Evolutionary conservation across 2,113 vertebrate genomes (phyloP).

Genomic region (Chaetura pelagica): DNA sequence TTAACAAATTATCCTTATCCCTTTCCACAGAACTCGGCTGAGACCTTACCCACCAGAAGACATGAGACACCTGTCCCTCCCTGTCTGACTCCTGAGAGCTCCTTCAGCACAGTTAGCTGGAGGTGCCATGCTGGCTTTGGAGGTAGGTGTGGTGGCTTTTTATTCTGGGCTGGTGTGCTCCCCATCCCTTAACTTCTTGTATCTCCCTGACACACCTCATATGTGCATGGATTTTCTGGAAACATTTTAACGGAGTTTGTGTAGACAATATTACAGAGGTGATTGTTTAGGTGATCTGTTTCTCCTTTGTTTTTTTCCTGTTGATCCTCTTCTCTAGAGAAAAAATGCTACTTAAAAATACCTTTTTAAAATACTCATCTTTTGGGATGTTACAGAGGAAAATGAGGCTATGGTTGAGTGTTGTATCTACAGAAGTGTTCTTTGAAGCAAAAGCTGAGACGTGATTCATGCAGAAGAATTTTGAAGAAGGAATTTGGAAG

Average conservation of each 20-base stretch:
- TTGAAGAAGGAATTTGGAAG: background rate
- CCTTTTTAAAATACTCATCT: background rate
- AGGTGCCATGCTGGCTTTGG: fast-evolving
- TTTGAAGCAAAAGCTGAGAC: background rate
- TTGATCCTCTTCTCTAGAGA: background rate
- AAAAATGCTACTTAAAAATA: background rate
- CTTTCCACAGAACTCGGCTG: background rate
- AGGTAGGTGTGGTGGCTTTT: background rate
- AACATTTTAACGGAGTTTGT: background rate
- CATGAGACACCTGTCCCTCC: fast-evolving
- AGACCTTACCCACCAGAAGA: background rate
- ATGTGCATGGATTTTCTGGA: background rate
- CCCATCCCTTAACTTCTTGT: background rate
- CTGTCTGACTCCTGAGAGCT: background rate
- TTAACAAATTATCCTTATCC: background rate
- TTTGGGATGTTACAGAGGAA: background rate
- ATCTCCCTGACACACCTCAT: background rate
- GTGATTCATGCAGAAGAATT: background rate
- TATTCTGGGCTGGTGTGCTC: background rate
- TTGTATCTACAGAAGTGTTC: background rate
- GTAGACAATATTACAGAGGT: background rate
- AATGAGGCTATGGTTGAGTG: background rate
- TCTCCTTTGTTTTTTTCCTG: background rate
- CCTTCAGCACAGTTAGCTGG: fast-evolving
- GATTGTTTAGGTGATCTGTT: background rate